Percentiles rank a stretch among this genome's conserved stretches.
These are phyloP conservation scores for Plemyria rubiginata DNA, from an alignment of 2,888 invertebrate genomes.

Conservation along the genomic window DNA sequence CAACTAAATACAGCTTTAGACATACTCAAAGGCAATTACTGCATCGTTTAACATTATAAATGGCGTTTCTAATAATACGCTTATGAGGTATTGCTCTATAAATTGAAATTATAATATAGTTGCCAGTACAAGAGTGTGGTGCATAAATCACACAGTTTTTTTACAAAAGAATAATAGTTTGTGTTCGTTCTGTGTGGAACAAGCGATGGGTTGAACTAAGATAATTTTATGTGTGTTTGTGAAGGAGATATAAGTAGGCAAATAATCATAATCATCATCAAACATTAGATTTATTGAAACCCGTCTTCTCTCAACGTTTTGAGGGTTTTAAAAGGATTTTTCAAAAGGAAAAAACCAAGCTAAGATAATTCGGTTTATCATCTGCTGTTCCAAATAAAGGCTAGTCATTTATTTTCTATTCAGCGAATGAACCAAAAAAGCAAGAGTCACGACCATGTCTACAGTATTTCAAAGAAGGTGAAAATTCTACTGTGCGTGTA, in stretches of 20 bases:
- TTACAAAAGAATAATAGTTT: slow-evolving; percentile 73
- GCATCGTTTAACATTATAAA: slow-evolving; percentile 64
- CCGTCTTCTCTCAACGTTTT: no score
- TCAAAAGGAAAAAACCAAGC: no score
- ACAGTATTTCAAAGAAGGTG: no score
- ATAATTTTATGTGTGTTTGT: slow-evolving; percentile 6
- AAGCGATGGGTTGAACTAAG: slow-evolving; percentile 41
- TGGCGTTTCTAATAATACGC: slow-evolving; percentile 65
- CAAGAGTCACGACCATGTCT: no score
- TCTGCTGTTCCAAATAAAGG: no score
- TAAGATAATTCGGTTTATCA: no score
- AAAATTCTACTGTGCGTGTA: no score
- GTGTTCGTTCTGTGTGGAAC: slow-evolving; percentile 58
- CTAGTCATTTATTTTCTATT: no score
- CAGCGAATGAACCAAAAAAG: no score
- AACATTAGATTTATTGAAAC: no score
- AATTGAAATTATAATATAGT: slow-evolving; percentile 82
- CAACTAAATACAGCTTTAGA: slow-evolving; percentile 21
- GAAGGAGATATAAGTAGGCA: not conserved
- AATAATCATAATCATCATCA: not conserved
- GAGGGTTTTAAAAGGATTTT: no score
- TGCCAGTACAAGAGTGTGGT: slow-evolving; percentile 67
- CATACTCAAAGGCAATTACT: slow-evolving; percentile 51
- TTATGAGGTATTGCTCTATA: slow-evolving; percentile 69
- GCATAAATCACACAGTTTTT: slow-evolving; percentile 72